Conservation (phyloP, 37 sponge, comb jelly and placozoan genomes). For the Mnemiopsis leidyi region DNA sequence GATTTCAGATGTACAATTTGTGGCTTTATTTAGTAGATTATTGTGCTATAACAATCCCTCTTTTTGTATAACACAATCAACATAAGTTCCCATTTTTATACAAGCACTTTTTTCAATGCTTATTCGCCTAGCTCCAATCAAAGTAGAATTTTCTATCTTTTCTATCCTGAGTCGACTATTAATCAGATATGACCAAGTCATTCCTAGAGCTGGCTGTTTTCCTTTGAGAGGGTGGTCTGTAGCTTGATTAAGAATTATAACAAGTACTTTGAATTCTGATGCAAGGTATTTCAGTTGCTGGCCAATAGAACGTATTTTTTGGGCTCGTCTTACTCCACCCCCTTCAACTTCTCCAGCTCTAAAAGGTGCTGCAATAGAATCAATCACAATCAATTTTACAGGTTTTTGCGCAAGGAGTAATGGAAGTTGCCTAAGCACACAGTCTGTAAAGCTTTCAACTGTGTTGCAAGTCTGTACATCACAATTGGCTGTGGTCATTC, state of each 20-base stretch:
- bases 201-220: background rate
- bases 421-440: conserved; percentile 12
- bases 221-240: background rate
- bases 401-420: background rate
- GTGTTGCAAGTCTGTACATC: background rate
- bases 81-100: conserved; percentile 28
- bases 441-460: background rate
- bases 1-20: no score
- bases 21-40: no score
- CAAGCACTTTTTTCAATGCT: background rate
- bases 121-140: background rate
- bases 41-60: background rate
- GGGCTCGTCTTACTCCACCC: background rate
- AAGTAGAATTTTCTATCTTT: background rate
- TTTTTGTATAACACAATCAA: background rate
- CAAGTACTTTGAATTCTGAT: background rate
- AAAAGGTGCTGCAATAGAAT: conserved; percentile 24
- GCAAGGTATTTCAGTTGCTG: conserved; percentile 42
- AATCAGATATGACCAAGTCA: conserved; percentile 48
- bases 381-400: conserved; percentile 1
- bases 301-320: conserved; percentile 37
- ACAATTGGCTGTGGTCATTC: background rate
- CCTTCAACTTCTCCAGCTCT: background rate
- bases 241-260: conserved; percentile 27
- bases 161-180: conserved; percentile 26